Conservation (phyloP, 1,140 invertebrate genomes). For the Zaprionus gabonicus region DNA sequence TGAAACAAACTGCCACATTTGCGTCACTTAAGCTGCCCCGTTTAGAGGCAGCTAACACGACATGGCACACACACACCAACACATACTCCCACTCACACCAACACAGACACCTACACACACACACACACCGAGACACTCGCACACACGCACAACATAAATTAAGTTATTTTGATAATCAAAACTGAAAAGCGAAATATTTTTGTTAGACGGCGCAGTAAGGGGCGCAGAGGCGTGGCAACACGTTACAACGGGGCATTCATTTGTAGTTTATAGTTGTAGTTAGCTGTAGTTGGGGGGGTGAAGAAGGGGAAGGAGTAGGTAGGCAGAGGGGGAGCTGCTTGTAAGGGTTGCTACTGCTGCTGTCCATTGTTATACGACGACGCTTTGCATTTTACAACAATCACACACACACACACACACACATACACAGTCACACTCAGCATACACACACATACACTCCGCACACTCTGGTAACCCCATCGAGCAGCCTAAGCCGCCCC, state of each 20-base stretch:
- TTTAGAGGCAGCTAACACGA: constrained; percentile 56
- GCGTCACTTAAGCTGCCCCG: constrained; percentile 74
- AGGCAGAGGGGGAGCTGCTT: background rate
- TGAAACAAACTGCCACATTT: constrained; percentile 67
- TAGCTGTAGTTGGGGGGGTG: constrained; percentile 13
- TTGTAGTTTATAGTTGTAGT: constrained; percentile 63
- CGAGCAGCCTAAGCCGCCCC: background rate
- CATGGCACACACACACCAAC: background rate
- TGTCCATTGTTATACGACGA: constrained; percentile 57
- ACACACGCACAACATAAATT: constrained; percentile 64
- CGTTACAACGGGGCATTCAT: constrained; percentile 62
- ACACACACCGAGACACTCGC: constrained; percentile 19
- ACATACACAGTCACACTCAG: constrained; percentile 10
- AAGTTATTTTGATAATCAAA: constrained; percentile 82
- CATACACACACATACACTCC: constrained; percentile 11
- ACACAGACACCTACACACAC: constrained; percentile 5
- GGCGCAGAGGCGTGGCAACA: constrained; percentile 5
- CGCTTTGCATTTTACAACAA: constrained; percentile 52
- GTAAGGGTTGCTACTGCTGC: constrained; percentile 60
- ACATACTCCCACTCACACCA: background rate
- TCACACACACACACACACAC: constrained; percentile 14
- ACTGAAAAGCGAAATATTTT: constrained; percentile 76
- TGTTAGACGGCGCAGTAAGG: constrained; percentile 40
- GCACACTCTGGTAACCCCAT: constrained; percentile 21
- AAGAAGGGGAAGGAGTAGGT: background rate